Evolutionary conservation across 2,797 vertebrate genomes (phyloP).

Genomic region (Balearica regulorum): DNA sequence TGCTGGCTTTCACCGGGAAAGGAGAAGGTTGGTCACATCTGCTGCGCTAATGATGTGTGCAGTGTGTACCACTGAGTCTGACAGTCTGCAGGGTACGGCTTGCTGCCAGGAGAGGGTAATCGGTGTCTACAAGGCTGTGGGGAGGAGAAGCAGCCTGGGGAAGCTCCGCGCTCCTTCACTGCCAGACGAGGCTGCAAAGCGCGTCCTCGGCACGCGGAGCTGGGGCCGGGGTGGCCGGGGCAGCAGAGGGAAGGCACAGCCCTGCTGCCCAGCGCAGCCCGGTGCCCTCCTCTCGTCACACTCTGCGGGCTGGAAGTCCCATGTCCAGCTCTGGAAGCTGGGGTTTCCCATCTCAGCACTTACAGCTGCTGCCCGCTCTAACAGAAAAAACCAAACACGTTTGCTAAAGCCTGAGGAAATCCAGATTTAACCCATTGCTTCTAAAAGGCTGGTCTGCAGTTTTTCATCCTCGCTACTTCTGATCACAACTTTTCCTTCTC

Average conservation of each 20-base stretch:
- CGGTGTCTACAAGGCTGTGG: neutral
- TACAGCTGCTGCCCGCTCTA: neutral
- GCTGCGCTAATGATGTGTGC: neutral
- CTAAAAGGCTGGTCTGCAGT: neutral
- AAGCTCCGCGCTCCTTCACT: no score
- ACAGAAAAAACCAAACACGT: neutral
- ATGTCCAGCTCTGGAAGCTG: neutral
- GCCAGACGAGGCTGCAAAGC: neutral
- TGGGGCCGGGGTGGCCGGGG: no score
- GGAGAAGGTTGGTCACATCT: neutral
- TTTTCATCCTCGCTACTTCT: neutral
- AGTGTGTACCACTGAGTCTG: fast-evolving
- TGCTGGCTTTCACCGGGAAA: neutral
- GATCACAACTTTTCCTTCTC: neutral
- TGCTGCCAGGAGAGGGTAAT: neutral
- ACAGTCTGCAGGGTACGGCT: neutral
- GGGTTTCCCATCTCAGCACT: neutral
- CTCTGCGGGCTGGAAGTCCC: neutral
- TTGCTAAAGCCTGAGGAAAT: neutral
- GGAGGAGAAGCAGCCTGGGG: no score
- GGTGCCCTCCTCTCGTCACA: no score
- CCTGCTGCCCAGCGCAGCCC: neutral
- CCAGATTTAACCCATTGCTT: neutral
- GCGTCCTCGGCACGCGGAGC: no score
- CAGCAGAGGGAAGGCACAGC: no score